A percentile compares a stretch with the other conserved stretches of the same genome.
phyloP scores from a whole-genome alignment of 2,797 vertebrate species.

The Taenioides sp. region DNA sequence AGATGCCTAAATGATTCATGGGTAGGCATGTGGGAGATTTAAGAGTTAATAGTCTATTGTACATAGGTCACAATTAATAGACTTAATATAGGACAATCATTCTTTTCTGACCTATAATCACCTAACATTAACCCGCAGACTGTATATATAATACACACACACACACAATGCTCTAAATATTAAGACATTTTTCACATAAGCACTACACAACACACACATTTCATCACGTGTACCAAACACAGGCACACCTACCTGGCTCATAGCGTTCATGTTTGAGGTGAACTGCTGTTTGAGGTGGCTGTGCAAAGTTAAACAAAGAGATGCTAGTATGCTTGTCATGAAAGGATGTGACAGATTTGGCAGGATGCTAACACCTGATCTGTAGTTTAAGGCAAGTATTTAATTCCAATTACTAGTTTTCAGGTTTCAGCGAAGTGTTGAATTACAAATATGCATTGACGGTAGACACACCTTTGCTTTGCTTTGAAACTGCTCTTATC shows the following conservation, averaged over 20 bases:
- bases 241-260: neutral
- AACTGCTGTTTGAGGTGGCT: neutral
- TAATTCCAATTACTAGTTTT: neutral
- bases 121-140: too few relatives aligned
- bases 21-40: too few relatives aligned
- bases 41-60: too few relatives aligned
- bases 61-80: too few relatives aligned
- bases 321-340: neutral
- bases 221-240: neutral
- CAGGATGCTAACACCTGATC: neutral
- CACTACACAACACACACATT: too few relatives aligned
- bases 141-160: too few relatives aligned
- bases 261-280: neutral
- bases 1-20: too few relatives aligned
- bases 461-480: neutral
- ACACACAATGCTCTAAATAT: too few relatives aligned
- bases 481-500: neutral
- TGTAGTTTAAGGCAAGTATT: neutral
- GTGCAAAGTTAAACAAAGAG: neutral
- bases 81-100: too few relatives aligned
- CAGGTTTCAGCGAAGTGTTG: neutral
- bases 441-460: conserved; percentile 1
- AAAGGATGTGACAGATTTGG: neutral
- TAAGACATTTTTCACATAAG: too few relatives aligned
- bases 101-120: too few relatives aligned